Conservation (phyloP, 2,113 vertebrate species). For the Mormyrus iriodes region DNA sequence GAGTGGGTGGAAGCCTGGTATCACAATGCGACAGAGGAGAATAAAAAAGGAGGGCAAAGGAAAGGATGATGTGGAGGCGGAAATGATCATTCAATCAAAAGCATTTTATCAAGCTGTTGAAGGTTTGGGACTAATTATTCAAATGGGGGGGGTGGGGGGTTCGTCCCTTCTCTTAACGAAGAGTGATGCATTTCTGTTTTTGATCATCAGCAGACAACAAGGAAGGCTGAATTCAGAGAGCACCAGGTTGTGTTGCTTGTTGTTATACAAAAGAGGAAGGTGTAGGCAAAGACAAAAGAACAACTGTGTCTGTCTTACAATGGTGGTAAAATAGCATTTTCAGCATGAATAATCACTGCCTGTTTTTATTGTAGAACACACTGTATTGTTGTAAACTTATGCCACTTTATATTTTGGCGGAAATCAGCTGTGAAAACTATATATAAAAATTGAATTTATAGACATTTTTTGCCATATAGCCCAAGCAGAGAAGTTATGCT, state of each 20-base stretch:
- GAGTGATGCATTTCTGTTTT: background rate
- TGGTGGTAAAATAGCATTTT: background rate
- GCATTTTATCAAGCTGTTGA: background rate
- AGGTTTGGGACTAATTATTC: constrained; percentile 12
- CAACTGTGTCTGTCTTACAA: background rate
- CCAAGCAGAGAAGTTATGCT: background rate
- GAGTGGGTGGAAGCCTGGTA: constrained; percentile 12
- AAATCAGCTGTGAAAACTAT: background rate
- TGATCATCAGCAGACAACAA: background rate
- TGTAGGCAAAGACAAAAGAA: background rate
- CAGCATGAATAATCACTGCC: background rate
- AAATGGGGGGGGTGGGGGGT: background rate
- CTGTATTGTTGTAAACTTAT: background rate
- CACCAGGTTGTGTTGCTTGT: background rate
- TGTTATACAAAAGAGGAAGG: background rate
- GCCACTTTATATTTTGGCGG: background rate
- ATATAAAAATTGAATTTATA: background rate
- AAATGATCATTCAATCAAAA: background rate
- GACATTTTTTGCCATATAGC: background rate
- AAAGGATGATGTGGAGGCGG: constrained; percentile 2
- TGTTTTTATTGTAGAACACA: background rate
- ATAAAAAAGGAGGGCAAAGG: constrained; percentile 11
- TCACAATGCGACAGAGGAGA: constrained; percentile 11
- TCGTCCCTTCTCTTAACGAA: background rate
- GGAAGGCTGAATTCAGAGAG: background rate